phyloP scores from a whole-genome alignment of 2,888 invertebrate species.

The Hecatera dysodea region DNA sequence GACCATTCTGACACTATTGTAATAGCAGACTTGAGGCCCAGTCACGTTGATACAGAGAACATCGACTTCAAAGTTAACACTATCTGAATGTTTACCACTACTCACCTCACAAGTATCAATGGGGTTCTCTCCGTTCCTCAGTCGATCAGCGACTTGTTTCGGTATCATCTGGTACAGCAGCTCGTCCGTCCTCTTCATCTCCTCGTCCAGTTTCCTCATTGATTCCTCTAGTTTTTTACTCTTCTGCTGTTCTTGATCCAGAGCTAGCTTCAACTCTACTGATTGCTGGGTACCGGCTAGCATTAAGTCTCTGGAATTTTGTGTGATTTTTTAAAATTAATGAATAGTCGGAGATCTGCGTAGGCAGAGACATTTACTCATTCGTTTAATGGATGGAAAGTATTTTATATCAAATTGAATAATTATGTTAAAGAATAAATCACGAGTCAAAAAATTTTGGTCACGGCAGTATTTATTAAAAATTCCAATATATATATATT shows the following conservation, averaged over 20 bases:
- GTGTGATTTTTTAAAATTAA: too few species aligned
- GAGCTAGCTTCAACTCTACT: slow-evolving; percentile 97
- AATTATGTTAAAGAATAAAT: too few species aligned
- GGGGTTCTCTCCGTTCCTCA: slow-evolving; percentile 98
- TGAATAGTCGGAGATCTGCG: too few species aligned
- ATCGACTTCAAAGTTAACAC: background rate
- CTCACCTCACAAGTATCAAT: slow-evolving; percentile 98
- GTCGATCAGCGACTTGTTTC: slow-evolving; percentile 98
- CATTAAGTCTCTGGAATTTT: slow-evolving; percentile 95
- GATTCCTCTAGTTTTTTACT: slow-evolving; percentile 98
- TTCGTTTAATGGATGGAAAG: too few species aligned
- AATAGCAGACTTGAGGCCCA: too few species aligned
- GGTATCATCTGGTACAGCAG: slow-evolving; percentile 99
- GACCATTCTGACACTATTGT: too few species aligned
- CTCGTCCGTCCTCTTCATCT: slow-evolving; percentile 98
- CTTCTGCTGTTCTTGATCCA: slow-evolving; percentile 99
- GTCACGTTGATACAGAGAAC: too few species aligned
- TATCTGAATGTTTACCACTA: background rate
- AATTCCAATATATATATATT: too few species aligned
- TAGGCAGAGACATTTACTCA: too few species aligned
- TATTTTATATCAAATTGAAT: too few species aligned
- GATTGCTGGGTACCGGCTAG: slow-evolving; percentile 99
- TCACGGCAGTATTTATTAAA: too few species aligned
- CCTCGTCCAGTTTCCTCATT: slow-evolving; percentile 98
- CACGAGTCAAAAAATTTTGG: too few species aligned